Evolutionary conservation across 2,797 vertebrate species (phyloP), one percentile per base, ranked within the genome.

Genomic region (Anabacerthia variegaticeps): DNA sequence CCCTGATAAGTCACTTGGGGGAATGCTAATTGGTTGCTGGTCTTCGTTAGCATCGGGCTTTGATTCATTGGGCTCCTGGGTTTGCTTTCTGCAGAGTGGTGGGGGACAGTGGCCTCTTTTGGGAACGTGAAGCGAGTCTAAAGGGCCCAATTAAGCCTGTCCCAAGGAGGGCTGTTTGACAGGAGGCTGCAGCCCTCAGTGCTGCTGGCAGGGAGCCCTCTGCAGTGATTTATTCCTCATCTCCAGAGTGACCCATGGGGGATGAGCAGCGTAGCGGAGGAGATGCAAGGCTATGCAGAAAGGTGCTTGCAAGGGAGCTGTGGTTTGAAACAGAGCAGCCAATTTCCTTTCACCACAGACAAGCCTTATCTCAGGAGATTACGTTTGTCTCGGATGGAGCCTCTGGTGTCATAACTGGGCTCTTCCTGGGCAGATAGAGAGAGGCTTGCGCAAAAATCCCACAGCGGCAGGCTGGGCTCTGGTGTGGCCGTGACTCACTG

Each of bases 351-450:
- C 78, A 18, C 41, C 44, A 7, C 43, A 52, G 86, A 78, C 74
- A 37, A 17, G 52, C 37, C 59, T 97, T 92, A 95, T 94, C 85
- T 89, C 0, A 0, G 81, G 78, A 85, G 76, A 89, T 92, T 74
- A 7, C 2, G 5, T 30, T 49, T 69, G 83, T 93, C 86, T 92
- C 5, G 1, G n/a, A 9, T 22, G 88, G 93, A 90, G 91, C 71
- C 86, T 89, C 65, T 85, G 88, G 56, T 92, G 82, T 80, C 84
- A 32, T 39, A 85, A 30, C 90, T 1, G 0, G 4, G 32, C 59
- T 94, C 37, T 95, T 94, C 90, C 93, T 93, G 79, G 65, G 71
- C 34, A 44, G 90, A 89, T 68, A 37, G 51, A 46, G 62, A 44
- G 4, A 21, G 61, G 71, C 63, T 83, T 91, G 86, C 5, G 27